Percentiles rank a stretch among this genome's conserved stretches.
phyloP scores from a whole-genome alignment of 2,113 vertebrate species.

The Ictalurus punctatus region DNA sequence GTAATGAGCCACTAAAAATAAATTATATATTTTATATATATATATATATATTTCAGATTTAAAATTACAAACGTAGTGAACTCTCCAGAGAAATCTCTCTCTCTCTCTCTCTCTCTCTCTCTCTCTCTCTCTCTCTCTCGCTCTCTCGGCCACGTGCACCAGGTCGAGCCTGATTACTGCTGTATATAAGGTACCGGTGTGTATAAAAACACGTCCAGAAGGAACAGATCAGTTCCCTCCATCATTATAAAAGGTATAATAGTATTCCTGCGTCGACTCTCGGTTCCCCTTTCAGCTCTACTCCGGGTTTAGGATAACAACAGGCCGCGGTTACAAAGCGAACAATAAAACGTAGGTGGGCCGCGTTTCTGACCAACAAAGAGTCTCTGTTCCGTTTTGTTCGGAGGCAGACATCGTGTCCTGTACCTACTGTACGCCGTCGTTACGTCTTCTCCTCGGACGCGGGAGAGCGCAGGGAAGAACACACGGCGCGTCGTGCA shows the following conservation, averaged over 20 bases:
- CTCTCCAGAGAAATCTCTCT: not conserved
- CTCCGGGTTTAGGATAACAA: not conserved
- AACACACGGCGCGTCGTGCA: not conserved
- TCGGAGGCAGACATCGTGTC: not conserved
- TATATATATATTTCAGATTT: no score
- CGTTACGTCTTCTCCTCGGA: not conserved
- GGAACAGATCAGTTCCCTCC: not conserved
- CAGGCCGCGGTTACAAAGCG: not conserved
- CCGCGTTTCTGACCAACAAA: not conserved
- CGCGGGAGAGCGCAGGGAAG: not conserved
- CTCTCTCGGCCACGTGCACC: not conserved
- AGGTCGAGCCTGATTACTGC: not conserved
- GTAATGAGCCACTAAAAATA: not conserved
- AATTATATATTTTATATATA: no score
- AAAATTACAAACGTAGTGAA: not conserved
- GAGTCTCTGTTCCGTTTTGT: conserved; percentile 3
- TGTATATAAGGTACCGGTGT: not conserved
- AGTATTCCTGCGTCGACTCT: not conserved
- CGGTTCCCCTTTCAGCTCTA: not conserved
- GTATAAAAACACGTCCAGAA: not conserved
- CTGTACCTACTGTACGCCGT: not conserved
- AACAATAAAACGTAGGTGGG: not conserved
- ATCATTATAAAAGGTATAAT: not conserved
- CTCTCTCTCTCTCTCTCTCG: not conserved
- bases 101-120: not conserved